Evolutionary conservation across 2,113 vertebrate genomes (phyloP), one percentile per base, ranked within the genome.

Genomic region (Labeo catla): DNA sequence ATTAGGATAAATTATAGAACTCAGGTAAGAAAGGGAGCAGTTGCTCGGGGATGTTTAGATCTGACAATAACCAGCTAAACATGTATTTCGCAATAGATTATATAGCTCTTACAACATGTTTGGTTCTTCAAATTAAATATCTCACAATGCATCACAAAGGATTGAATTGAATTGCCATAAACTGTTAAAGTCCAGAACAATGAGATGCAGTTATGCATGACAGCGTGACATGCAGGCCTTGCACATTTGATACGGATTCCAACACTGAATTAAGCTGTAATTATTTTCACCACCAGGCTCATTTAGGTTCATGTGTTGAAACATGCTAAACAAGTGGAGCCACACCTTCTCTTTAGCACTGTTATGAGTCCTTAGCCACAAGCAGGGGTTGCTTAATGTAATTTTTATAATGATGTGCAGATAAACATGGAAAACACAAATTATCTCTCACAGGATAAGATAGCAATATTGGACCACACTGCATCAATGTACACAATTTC

Each of bases 241-340:
- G 57, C 93, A 92, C 93, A 91, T 94, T 93, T 93, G 93, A 89
- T 70, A 76, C 78, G 91, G 93, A 95, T 95, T 94, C 95, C 93
- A 96, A 93, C 93, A 94, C 91, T 91, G 94, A 95, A 96, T 96
- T 94, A 96, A 95, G 83, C 92, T 95, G 93, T 96, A 94, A 96
- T 97, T 95, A 96, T 94, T 95, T 95, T 95, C 94, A 91, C 92
- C 91, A 93, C 92, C 93, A 95, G 95, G 94, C 94, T 95, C 94
- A 95, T 94, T 95, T 94, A 94, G 92, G 94, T 95, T 95, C 93
- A 95, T 96, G 94, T 95, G 96, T 96, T 93, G 93, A 95, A 93
- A 94, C 94, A 91, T 88, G 94, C 94, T 92, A 90, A 90, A 93
- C 94, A 93, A 94, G 94, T 88, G 93, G 92, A 92, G 90, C 95